A percentile compares a stretch with the other conserved stretches of the same genome.
Evolutionary conservation across 2,113 vertebrate genomes (phyloP).

Genomic region (Urocolius indicus): DNA sequence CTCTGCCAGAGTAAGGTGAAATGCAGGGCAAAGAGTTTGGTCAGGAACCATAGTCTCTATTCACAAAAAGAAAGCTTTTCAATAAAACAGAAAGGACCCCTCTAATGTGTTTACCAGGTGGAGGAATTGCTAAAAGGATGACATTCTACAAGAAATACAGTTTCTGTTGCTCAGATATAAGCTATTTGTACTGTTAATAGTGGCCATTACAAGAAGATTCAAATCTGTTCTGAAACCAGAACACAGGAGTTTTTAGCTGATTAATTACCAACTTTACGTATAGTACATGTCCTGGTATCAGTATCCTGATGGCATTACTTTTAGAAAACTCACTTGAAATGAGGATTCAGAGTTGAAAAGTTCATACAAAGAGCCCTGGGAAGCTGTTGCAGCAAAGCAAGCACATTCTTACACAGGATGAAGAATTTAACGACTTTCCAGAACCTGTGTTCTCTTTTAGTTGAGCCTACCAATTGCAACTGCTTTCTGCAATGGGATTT

Average conservation of each 20-base stretch:
- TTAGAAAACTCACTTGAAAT: background rate
- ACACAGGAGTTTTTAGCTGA: background rate
- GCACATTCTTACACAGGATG: background rate
- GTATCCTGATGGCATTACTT: background rate
- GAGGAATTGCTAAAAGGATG: background rate
- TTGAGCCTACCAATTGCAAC: background rate
- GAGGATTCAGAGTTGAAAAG: background rate
- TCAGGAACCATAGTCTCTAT: background rate
- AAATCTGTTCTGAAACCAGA: background rate
- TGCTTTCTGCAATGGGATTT: background rate
- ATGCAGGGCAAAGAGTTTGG: constrained; percentile 41
- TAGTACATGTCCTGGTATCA: background rate
- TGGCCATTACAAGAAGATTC: background rate
- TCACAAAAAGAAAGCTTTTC: constrained; percentile 2
- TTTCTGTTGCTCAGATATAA: background rate
- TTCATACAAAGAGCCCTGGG: background rate
- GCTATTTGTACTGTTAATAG: background rate
- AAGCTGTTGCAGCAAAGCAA: background rate
- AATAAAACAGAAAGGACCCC: background rate
- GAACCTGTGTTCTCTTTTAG: background rate
- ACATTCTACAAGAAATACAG: background rate
- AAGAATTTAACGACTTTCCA: background rate
- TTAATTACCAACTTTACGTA: background rate
- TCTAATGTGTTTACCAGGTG: background rate
- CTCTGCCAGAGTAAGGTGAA: constrained; percentile 49